phyloP scores from a whole-genome alignment of 1,140 invertebrate species.

The Drosophila santomea region DNA sequence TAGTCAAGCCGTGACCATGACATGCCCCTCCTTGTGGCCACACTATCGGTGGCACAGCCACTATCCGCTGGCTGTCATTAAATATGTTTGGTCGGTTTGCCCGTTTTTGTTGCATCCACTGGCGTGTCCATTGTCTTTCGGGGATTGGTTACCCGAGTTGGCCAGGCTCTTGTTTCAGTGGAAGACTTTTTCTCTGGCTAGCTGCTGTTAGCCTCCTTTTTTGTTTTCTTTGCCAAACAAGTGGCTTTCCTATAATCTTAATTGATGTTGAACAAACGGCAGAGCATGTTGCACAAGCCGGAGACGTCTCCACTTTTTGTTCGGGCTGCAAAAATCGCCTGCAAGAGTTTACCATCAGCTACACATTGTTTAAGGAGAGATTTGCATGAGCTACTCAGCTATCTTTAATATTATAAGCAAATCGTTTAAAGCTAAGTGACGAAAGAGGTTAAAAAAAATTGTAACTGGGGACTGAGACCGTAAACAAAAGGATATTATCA shows the following conservation, averaged over 20 bases:
- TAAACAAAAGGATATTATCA: background rate
- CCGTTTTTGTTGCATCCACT: conserved; percentile 38
- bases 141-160: conserved; percentile 44
- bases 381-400: conserved; percentile 22
- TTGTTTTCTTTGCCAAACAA: conserved; percentile 18
- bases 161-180: conserved; percentile 47
- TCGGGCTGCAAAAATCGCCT: conserved; percentile 9
- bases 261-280: conserved; percentile 61
- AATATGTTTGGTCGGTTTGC: conserved; percentile 52
- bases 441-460: too few relatives aligned
- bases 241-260: conserved; percentile 57
- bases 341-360: conserved; percentile 17
- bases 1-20: conserved; percentile 45
- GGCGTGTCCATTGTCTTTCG: conserved; percentile 46
- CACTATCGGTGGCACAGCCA: background rate
- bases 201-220: conserved; percentile 3
- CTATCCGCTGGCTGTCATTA: conserved; percentile 46
- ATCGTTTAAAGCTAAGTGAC: background rate
- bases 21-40: conserved; percentile 23
- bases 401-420: conserved; percentile 32
- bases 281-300: conserved; percentile 27
- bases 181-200: conserved; percentile 47
- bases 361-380: conserved; percentile 38
- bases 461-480: background rate
- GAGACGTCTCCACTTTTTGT: conserved; percentile 45